Conservation (phyloP, 1,140 invertebrate species). For the Philotrypesis tridentata region DNA sequence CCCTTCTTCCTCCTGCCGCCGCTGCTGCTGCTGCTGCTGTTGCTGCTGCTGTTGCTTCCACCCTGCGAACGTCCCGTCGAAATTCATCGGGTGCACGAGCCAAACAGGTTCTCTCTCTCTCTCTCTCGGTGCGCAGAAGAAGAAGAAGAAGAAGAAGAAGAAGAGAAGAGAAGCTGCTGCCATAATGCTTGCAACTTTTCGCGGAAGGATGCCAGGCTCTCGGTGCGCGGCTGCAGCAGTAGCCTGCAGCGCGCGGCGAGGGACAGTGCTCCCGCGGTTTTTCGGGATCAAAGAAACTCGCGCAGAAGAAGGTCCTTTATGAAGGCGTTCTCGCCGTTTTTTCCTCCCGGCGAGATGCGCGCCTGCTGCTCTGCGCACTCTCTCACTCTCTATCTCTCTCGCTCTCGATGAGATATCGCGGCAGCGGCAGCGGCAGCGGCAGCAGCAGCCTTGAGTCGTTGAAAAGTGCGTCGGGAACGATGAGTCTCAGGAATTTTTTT, state of each 20-base stretch:
- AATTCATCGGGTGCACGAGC: constrained; percentile 40
- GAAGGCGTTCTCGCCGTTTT: background rate
- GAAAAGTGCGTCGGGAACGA: background rate
- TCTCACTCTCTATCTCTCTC: no score
- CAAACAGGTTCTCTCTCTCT: constrained; percentile 30
- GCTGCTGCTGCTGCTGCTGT: background rate
- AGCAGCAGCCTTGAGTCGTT: background rate
- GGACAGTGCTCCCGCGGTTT: background rate
- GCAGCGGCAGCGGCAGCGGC: no score
- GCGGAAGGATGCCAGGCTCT: constrained; percentile 8
- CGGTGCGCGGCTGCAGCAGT: no score
- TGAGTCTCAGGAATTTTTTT: background rate
- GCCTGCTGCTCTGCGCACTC: no score
- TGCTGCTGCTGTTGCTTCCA: background rate
- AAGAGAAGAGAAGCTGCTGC: background rate
- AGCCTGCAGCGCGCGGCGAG: no score
- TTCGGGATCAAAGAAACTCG: background rate
- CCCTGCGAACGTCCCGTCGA: constrained; percentile 9
- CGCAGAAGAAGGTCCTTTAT: background rate
- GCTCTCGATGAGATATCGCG: background rate
- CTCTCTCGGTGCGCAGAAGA: background rate
- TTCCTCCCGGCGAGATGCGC: background rate
- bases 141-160: background rate
- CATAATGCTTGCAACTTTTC: constrained; percentile 42
- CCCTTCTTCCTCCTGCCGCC: background rate